Conservation (phyloP, 2,888 invertebrate genomes). For the Frankliniella fusca region DNA sequence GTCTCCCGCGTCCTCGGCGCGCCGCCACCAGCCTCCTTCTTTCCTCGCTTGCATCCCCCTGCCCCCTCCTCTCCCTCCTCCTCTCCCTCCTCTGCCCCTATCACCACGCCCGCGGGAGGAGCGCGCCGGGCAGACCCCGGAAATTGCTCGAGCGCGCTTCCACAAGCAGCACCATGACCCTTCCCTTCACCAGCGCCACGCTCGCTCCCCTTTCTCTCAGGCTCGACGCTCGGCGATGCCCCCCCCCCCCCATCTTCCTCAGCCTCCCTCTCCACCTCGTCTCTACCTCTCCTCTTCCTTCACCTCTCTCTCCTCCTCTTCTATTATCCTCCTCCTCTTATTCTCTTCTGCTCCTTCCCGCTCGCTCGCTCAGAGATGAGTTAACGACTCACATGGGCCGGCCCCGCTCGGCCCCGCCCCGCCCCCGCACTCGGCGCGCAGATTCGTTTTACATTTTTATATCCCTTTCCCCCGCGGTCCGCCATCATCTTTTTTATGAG, state of each 20-base stretch:
- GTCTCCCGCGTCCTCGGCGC: neutral
- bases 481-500: conserved; percentile 1
- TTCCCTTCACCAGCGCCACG: neutral
- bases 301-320: too few relatives aligned
- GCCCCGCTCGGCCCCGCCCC: neutral
- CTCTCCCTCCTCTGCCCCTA: neutral
- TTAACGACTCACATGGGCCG: conserved; percentile 22
- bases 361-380: neutral
- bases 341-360: neutral
- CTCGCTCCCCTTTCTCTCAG: neutral
- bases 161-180: too few relatives aligned
- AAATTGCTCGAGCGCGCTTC: neutral
- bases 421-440: neutral
- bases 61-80: neutral
- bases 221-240: neutral
- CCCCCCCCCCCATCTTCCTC: neutral
- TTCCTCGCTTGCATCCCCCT: neutral
- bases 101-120: neutral
- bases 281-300: too few relatives aligned
- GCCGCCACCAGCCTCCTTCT: neutral
- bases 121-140: neutral
- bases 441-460: conserved; percentile 27
- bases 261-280: neutral
- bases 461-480: neutral
- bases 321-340: neutral